Evolutionary conservation across 1,140 invertebrate genomes (phyloP).

Genomic region (Frieseomelitta varia): DNA sequence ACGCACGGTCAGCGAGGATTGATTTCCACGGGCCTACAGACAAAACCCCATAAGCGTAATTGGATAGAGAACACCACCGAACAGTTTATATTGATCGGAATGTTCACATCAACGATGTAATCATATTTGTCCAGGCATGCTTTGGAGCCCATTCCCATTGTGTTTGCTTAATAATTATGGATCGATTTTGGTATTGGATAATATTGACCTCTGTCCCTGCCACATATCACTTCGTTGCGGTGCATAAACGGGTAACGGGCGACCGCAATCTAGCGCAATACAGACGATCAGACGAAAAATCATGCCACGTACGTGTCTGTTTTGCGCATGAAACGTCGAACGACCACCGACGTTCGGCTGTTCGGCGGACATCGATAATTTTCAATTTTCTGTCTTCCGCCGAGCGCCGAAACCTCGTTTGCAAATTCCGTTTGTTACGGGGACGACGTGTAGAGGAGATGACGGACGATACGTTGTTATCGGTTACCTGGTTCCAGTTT

Average conservation of each 20-base stretch:
- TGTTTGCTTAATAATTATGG: conserved; percentile 68
- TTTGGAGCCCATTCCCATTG: conserved; percentile 59
- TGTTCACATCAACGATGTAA: conserved; percentile 68
- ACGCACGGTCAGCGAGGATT: conserved; percentile 58
- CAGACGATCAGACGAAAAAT: conserved; percentile 41
- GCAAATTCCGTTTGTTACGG: background rate
- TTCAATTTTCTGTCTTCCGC: background rate
- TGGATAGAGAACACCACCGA: conserved; percentile 62
- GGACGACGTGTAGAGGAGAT: conserved; percentile 22
- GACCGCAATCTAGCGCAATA: conserved; percentile 38
- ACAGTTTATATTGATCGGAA: conserved; percentile 68
- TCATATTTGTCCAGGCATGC: conserved; percentile 68
- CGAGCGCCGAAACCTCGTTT: background rate
- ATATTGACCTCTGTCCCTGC: conserved; percentile 60
- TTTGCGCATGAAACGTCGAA: background rate
- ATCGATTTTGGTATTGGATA: conserved; percentile 65
- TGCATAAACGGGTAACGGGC: conserved; percentile 40
- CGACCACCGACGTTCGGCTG: background rate
- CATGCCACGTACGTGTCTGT: background rate
- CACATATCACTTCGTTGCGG: conserved; percentile 50
- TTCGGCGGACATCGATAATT: background rate
- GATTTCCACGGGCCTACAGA: conserved; percentile 58
- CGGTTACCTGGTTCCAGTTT: conserved; percentile 34
- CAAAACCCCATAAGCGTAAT: conserved; percentile 62
- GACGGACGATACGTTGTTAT: conserved; percentile 35